phyloP scores from a whole-genome alignment of 2,888 invertebrate genomes.

The Epirrhoe alternata region DNA sequence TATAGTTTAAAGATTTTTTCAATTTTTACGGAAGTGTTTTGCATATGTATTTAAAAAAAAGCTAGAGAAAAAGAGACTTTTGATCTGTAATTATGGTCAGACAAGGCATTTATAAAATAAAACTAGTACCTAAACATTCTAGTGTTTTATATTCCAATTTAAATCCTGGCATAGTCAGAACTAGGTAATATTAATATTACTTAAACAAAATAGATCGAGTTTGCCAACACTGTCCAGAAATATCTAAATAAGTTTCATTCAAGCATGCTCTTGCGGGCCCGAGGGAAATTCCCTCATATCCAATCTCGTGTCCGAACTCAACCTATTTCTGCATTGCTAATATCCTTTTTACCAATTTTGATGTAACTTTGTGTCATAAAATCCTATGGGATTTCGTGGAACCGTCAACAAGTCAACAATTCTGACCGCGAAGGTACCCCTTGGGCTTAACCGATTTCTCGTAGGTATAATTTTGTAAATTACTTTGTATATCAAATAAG shows the following conservation, averaged over 20 bases:
- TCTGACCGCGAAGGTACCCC: neutral
- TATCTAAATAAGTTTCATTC: conserved; percentile 33
- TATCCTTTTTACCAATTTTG: conserved; percentile 29
- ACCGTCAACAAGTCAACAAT: neutral
- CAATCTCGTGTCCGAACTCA: conserved; percentile 51
- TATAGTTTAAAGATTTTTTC: too few relatives aligned
- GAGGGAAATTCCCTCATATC: conserved; percentile 60
- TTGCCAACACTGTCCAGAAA: conserved; percentile 15
- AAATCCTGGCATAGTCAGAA: too few relatives aligned
- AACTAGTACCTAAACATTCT: too few relatives aligned
- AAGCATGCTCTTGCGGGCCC: conserved; percentile 38
- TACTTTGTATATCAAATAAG: too few relatives aligned
- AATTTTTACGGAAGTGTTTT: too few relatives aligned
- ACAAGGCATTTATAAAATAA: too few relatives aligned
- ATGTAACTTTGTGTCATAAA: conserved; percentile 19
- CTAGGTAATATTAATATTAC: too few relatives aligned
- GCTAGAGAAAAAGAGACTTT: too few relatives aligned
- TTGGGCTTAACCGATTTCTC: neutral
- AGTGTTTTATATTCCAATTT: too few relatives aligned
- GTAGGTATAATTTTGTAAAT: too few relatives aligned
- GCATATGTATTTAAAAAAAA: too few relatives aligned
- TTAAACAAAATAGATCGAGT: neutral
- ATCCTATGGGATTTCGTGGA: conserved; percentile 7
- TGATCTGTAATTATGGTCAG: too few relatives aligned
- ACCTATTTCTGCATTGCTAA: conserved; percentile 56